Base-by-base conservation (phyloP, 2,888 invertebrate genomes). In the Phasia obesa region DNA sequence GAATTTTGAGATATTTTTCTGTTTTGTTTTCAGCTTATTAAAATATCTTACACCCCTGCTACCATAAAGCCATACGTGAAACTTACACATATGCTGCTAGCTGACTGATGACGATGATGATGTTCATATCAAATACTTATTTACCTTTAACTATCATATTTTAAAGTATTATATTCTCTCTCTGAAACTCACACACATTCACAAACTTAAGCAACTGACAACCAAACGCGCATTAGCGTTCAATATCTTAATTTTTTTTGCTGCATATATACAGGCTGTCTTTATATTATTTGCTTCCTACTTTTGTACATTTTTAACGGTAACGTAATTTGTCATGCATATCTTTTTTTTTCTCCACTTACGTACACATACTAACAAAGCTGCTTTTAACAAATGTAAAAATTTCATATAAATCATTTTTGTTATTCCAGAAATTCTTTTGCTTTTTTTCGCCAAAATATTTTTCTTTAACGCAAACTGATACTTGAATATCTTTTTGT, bases 321-420 rank as follows among this genome's bases (percentile, higher is more conserved):
- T 70, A 77, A 77, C 71, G 78, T 71, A 84, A 85, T 85, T 85
- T 84, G 85, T 85, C 84, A 85, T 84, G 85, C 85, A 79, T 85
- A 84, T 81, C 84, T 80, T 44, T 80, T 49, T 53, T 7, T 47
- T 38, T 53, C 25, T 35, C 13, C 35, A 23, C 53, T 47, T 23
- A 23, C 21, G 4, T 59, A 23, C 31, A 23, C 21, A 5, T 59
- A 23, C 31, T 2, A 23, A 13, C 23, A 23, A 38, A 62, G 53
- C 67, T 67, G 81, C 84, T 84, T 81, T 81, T 81, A 84, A 81
- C 78, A 71, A 81, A 81, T 78, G 70, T 81, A 79, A 84, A 78
- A 84, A 85, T 77, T 83, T 75, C 80, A 85, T 77, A 84, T 85
- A 85, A 85, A 85, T 85, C 84, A 85, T 84, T 79, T 78, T 73